Conservation (phyloP, 2,888 invertebrate species). For the Eupeodes luniger region DNA sequence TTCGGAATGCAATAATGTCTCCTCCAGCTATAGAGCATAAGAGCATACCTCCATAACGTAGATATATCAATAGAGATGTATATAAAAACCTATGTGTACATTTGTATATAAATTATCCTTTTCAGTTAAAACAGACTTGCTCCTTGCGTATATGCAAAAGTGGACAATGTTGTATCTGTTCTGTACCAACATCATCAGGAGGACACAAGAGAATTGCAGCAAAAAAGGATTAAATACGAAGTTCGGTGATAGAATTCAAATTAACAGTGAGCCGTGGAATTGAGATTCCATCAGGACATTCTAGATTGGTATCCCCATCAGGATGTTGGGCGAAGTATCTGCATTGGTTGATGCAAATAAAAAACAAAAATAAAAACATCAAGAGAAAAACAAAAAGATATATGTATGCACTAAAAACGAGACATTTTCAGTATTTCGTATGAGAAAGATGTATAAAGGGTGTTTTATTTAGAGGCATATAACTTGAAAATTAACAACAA, state of each 20-base stretch:
- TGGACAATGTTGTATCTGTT: constrained; percentile 18
- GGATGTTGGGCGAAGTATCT: constrained; percentile 29
- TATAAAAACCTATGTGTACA: not conserved
- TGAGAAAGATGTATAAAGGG: too few relatives aligned
- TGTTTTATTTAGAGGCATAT: too few relatives aligned
- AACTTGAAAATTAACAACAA: too few relatives aligned
- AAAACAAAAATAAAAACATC: not conserved
- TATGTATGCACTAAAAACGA: not conserved
- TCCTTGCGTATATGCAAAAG: constrained; percentile 17
- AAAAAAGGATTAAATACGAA: constrained; percentile 57
- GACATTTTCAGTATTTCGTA: not conserved
- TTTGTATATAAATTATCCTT: constrained; percentile 57
- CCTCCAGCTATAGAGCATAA: constrained; percentile 25
- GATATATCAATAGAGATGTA: not conserved
- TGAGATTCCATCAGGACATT: constrained; percentile 59
- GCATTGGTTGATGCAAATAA: not conserved
- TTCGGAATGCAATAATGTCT: constrained; percentile 73
- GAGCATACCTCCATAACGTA: too few relatives aligned
- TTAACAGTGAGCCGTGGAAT: constrained; percentile 65
- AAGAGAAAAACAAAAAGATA: not conserved
- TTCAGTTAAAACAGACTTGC: constrained; percentile 57
- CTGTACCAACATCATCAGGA: constrained; percentile 22
- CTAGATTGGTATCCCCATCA: constrained; percentile 24
- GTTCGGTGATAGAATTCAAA: constrained; percentile 74
- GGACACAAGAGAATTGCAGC: constrained; percentile 30